Base-by-base conservation (phyloP, 1,140 invertebrate species). In the Maniola jurtina region DNA sequence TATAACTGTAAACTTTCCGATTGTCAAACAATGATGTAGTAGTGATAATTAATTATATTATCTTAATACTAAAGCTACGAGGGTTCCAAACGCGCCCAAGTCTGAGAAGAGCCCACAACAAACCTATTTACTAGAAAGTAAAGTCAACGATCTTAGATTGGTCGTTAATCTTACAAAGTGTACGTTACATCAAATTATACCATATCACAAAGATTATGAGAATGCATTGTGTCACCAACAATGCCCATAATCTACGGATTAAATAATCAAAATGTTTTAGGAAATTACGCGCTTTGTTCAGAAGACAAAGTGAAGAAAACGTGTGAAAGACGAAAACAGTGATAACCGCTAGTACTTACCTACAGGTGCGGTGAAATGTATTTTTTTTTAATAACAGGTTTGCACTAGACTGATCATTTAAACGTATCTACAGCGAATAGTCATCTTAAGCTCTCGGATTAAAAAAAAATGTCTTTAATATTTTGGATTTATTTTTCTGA, bases 221-320 rank as follows among this genome's bases (percentile, higher is more conserved):
- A 68, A 63, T 48, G 40, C 59, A 67, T 68, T 68, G 52, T 56
- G 15, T 58, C 45, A 68, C 47, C 61, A 68, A 68, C 60, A 61
- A 63, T 50, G 47, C n/a, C 54, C 16, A 57, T 52, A 57, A 47
- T 52, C 47, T 52, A 40, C 35, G 52, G 45, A 68, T 68, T 68
- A 68, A 68, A 68, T 68, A 68, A 72, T 68, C 62, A 68, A 61
- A 72, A 72, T 72, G 70, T 72, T 72, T 68, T 64, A 57, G 56
- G 64, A 69, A 68, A 72, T 65, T 59, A 68, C 54, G 66, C 66
- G 52, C 56, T 48, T 68, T 69, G 59, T 66, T 69, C 59, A 45
- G 15, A 62, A 55, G 69, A 62, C 66, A 74, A 64, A 67, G 66
- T 61, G 48, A 66, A 75, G 69, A 75, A 71, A 75, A 75, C 72